Evolutionary conservation across 2,888 invertebrate genomes (phyloP).

Genomic region (Parochlus steinenii): DNA sequence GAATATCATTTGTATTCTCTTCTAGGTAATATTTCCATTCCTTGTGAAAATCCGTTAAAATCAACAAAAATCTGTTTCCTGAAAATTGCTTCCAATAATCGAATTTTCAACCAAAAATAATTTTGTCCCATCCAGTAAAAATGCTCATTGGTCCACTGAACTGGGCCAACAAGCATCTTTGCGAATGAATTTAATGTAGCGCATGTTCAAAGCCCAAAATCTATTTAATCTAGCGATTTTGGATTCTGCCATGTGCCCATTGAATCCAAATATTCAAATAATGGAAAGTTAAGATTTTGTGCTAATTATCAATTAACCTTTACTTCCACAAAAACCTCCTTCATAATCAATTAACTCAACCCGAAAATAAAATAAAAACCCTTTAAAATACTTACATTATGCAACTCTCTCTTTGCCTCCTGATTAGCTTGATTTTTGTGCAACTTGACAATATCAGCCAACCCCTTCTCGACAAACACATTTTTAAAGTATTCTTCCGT

Average conservation of each 20-base stretch:
- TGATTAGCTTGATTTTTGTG: constrained; percentile 74
- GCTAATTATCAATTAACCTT: too few species aligned
- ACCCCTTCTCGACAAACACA: constrained; percentile 62
- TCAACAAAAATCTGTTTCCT: too few species aligned
- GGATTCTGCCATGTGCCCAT: constrained; percentile 9
- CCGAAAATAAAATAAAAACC: neutral
- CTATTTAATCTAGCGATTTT: constrained; percentile 1
- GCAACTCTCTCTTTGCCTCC: constrained; percentile 64
- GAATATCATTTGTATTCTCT: too few species aligned
- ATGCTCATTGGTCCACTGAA: too few species aligned
- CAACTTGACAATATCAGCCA: constrained; percentile 62
- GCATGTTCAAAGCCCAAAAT: constrained; percentile 10
- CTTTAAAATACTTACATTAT: constrained; percentile 31
- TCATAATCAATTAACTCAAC: too few species aligned
- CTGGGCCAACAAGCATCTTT: too few species aligned
- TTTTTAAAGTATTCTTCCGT: constrained; percentile 74
- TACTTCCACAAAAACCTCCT: too few species aligned
- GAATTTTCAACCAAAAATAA: neutral
- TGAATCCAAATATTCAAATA: neutral
- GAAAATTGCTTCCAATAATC: neutral
- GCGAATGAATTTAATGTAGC: constrained; percentile 9
- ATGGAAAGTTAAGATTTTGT: neutral
- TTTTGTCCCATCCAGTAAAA: too few species aligned
- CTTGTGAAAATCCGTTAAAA: too few species aligned
- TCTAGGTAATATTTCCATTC: too few species aligned